A percentile compares a stretch with the other conserved stretches of the same genome.
phyloP scores from a whole-genome alignment of 2,113 vertebrate species.

The Charina bottae region DNA sequence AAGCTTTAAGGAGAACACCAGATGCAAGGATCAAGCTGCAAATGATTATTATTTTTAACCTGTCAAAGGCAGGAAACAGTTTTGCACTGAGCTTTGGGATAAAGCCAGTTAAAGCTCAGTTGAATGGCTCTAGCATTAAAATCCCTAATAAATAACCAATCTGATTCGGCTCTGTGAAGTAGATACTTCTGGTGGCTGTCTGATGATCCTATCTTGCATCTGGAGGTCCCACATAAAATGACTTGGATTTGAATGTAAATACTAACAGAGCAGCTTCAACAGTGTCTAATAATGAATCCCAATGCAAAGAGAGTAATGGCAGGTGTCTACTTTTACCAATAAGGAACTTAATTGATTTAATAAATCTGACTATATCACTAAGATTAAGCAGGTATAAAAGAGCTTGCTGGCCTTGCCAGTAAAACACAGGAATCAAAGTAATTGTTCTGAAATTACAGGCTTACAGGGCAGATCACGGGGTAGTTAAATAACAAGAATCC shows the following conservation, averaged over 20 bases:
- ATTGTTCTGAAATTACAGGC: conserved; percentile 16
- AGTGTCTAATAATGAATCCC: neutral
- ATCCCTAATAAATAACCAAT: neutral
- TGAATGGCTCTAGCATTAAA: neutral
- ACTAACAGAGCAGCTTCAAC: neutral
- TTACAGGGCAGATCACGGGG: neutral
- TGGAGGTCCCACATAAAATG: neutral
- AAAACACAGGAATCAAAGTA: conserved; percentile 14
- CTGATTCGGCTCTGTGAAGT: neutral
- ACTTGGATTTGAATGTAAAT: neutral
- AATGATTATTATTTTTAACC: conserved; percentile 8
- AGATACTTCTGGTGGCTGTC: neutral
- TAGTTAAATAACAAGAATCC: conserved; percentile 4
- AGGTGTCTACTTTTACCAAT: neutral
- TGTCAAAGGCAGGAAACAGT: conserved; percentile 23
- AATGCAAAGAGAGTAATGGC: neutral
- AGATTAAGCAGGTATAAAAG: conserved; percentile 22
- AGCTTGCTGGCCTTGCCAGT: neutral
- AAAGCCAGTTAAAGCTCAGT: neutral
- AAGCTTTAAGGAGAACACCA: neutral
- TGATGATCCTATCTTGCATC: neutral
- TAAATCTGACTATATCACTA: neutral
- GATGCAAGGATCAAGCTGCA: neutral
- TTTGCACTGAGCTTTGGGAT: neutral
- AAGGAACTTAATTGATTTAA: neutral